Evolutionary conservation across 2,797 vertebrate species (phyloP).

Genomic region (Toxotes lorentzi): DNA sequence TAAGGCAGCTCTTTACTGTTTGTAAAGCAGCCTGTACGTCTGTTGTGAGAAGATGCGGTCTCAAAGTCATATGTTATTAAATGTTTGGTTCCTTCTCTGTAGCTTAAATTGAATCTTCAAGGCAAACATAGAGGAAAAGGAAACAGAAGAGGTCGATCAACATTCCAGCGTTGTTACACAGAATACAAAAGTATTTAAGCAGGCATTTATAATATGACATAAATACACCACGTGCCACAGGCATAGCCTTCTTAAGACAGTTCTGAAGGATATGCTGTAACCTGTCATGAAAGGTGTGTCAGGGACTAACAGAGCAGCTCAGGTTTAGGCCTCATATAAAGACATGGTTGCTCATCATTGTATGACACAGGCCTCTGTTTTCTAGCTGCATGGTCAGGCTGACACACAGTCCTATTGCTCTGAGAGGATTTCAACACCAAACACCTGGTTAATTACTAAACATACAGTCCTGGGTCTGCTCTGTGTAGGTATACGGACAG

Average conservation of each 20-base stretch:
- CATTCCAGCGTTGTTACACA: constrained; percentile 65
- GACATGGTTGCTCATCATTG: not conserved
- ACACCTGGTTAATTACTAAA: not conserved
- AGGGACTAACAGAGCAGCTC: not conserved
- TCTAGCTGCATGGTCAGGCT: too few species aligned
- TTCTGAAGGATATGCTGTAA: not conserved
- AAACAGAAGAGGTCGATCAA: constrained; percentile 23
- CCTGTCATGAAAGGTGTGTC: constrained; percentile 19
- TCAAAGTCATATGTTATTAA: not conserved
- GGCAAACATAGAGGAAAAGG: constrained; percentile 16
- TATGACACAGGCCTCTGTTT: not conserved
- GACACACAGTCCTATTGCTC: not conserved
- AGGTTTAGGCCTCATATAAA: not conserved
- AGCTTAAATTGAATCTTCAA: not conserved
- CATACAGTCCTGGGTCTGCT: not conserved
- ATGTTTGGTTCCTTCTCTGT: not conserved
- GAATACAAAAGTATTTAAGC: constrained; percentile 44
- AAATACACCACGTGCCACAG: constrained; percentile 16
- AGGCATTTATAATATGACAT: constrained; percentile 55
- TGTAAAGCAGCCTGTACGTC: not conserved
- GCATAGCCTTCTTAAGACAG: not conserved
- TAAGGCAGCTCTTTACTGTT: fast-evolving
- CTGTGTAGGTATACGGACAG: too few species aligned
- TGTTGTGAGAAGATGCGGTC: not conserved
- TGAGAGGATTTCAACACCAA: not conserved